Evolutionary conservation across 1,140 invertebrate species (phyloP).

Genomic region (Atta texana): DNA sequence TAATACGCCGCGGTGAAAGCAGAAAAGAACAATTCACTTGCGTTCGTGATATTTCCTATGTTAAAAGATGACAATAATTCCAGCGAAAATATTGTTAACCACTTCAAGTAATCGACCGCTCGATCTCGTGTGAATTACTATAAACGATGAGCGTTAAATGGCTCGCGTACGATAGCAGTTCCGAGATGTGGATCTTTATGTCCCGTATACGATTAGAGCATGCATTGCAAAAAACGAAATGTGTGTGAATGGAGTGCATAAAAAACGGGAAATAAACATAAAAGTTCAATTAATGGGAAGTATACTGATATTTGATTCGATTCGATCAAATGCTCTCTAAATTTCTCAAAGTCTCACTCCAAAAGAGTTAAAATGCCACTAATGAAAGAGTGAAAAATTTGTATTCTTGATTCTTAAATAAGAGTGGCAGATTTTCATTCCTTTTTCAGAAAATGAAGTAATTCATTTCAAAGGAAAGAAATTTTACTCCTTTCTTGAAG

Average conservation of each 20-base stretch:
- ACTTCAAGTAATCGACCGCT: constrained; percentile 19
- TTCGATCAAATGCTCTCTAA: too few relatives aligned
- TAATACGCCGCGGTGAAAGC: background rate
- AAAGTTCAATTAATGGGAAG: background rate
- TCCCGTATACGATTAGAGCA: background rate
- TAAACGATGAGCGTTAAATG: constrained; percentile 37
- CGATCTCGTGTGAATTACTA: constrained; percentile 29
- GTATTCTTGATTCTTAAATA: too few relatives aligned
- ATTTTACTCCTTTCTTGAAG: too few relatives aligned
- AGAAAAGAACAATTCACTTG: background rate
- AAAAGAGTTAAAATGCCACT: too few relatives aligned
- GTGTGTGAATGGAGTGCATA: background rate
- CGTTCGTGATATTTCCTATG: background rate
- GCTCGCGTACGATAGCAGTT: background rate
- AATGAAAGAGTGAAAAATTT: too few relatives aligned
- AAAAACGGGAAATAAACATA: background rate
- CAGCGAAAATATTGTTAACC: constrained; percentile 32
- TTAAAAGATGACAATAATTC: constrained; percentile 15
- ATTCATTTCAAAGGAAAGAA: too few relatives aligned
- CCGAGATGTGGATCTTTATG: background rate
- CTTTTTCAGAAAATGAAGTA: too few relatives aligned
- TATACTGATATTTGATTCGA: background rate
- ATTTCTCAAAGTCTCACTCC: too few relatives aligned
- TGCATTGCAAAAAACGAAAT: background rate
- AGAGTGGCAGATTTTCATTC: too few relatives aligned